Evolutionary conservation across 1,140 invertebrate species (phyloP), one percentile per base, ranked within the genome.

Genomic region (Heliconius eleuchia): DNA sequence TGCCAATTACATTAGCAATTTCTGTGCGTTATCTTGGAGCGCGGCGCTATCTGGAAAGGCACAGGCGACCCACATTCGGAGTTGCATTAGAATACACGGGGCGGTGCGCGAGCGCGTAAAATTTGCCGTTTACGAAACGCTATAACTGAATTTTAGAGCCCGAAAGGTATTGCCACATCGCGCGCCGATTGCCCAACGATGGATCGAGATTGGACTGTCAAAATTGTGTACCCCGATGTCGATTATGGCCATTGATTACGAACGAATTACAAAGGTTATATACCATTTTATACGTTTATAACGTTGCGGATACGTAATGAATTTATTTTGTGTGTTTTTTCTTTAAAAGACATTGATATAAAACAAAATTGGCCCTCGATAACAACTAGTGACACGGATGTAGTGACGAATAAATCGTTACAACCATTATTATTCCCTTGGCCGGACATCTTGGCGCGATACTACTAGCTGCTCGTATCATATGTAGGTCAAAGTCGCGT

Each of bases 101-200:
- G 88, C 91, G 88, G 89, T 87, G 85, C 87, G 87, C 88, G 87
- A 88, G 85, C 88, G 89, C 88, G 90, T 89, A 90, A 92, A 92
- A 91, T 92, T 93, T 89, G 88, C 88, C 86, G 91, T 92, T 93
- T 94, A 92, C 91, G 89, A 94, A 94, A 94, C 90, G 86, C 88
- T 89, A 91, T 87, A 88, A 90, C 87, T 90, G 87, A 92, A 94
- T 93, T 92, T 93, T 91, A 88, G 90, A 92, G 86, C 89, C 90
- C 79, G 77, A 60, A 86, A 86, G 78, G 42, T 86, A 89, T 94
- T 92, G 90, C 92, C 84, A 87, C 91, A 94, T 80, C 77, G 87
- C 84, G 78, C 79, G 81, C 77, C 79, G 87, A 85, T 93, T 94
- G 87, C 91, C 90, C 87, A 92, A 94, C 88, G 86, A 87, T 87